Evolutionary conservation across 2,888 invertebrate genomes (phyloP).

Genomic region (Sepioteuthis lessoniana): DNA sequence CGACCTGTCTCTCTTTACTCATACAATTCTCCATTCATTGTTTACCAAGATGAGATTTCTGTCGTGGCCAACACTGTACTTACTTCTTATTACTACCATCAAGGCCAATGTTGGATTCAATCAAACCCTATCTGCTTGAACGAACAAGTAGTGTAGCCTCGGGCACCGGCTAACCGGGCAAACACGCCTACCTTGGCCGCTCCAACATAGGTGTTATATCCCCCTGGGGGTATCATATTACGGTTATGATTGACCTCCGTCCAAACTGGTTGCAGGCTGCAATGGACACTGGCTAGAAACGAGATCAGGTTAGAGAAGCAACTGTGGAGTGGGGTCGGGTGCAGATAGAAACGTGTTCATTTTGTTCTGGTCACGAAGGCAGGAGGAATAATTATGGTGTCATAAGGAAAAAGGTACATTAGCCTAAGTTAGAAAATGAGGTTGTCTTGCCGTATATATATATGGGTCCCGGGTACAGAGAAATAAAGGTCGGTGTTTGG

Average conservation of each 20-base stretch:
- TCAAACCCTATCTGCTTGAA: neutral
- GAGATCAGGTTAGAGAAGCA: neutral
- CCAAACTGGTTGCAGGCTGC: neutral
- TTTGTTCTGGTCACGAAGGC: neutral
- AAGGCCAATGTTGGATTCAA: neutral
- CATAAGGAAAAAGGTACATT: neutral
- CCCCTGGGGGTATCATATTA: neutral
- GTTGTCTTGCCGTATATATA: neutral
- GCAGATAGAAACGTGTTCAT: neutral
- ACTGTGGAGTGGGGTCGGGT: neutral
- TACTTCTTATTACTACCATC: neutral
- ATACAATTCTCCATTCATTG: neutral
- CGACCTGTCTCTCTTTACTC: constrained; percentile 16
- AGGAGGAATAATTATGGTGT: neutral
- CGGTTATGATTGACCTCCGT: neutral
- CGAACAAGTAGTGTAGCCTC: neutral
- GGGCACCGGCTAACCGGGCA: neutral
- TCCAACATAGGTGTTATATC: neutral
- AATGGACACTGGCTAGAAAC: neutral
- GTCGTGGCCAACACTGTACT: neutral
- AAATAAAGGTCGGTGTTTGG: neutral
- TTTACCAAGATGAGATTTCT: neutral
- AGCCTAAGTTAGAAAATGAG: neutral
- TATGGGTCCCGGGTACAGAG: neutral
- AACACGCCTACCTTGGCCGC: neutral